Base-by-base conservation (phyloP, 2,113 vertebrate genomes). In the Rissa tridactyla region DNA sequence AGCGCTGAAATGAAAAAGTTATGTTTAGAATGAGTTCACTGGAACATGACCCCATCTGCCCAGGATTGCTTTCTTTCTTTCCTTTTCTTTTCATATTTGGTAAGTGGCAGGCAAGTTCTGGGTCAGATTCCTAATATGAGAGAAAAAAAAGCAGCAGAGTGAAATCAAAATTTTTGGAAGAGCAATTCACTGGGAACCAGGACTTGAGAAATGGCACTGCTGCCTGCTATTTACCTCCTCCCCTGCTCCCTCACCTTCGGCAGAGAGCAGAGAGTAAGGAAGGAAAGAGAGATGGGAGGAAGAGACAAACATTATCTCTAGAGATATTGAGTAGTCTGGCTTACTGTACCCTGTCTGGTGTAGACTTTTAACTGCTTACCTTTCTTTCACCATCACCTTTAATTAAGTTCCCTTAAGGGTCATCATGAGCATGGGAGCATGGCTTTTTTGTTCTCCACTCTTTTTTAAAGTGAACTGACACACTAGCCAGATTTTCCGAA, bases 321-420 rank as follows among this genome's bases (percentile, higher is more conserved):
- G 15, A 62, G 51, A 8, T 71, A 72, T 20, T 68, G 61, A 58
- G 52, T 34, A 66, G 70, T 85, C 79, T 91, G 73, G n/a, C n/a
- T 95, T 47, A 66, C 66, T 20, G 19, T 70, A 87, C 46, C 34
- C 68, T 86, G 78, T 88, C 91, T 95, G 75, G 70, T 49, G 21
- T 40, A 81, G 82, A 26, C 68, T 60, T 52, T 87, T 88, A 93
- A 77, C 32, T 85, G 55, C 92, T 85, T 88, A 86, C 92, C 55
- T 85, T 84, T 92, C 62, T 64, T 91, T 86, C 82, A 82, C 51
- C 34, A 70, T 64, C 62, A 51, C 60, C 55, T 95, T 87, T 89
- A 97, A 95, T 90, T 92, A 77, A 80, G 32, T 81, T 97, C 89
- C 95, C 96, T 94, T 94, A 80, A 88, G 94, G 60, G n/a, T 81